Evolutionary conservation across 2,888 invertebrate species (phyloP).

Genomic region (Drosophila vallismaia): DNA sequence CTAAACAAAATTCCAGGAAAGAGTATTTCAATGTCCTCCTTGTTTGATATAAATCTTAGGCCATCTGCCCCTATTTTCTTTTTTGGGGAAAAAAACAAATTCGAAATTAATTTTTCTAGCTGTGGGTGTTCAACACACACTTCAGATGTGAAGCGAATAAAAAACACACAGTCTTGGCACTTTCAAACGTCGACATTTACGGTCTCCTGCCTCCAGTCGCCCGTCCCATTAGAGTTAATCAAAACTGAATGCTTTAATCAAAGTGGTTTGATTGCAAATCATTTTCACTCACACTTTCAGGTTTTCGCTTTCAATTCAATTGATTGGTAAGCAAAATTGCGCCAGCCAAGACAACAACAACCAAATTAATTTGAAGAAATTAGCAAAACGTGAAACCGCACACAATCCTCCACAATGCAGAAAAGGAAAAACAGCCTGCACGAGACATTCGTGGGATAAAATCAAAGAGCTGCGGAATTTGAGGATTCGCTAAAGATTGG

Average conservation of each 20-base stretch:
- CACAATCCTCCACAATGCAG: constrained; percentile 41
- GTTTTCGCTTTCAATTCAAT: constrained; percentile 74
- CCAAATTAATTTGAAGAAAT: constrained; percentile 62
- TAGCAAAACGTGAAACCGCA: constrained; percentile 66
- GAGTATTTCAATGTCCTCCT: neutral
- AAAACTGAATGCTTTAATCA: constrained; percentile 66
- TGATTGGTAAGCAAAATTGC: constrained; percentile 58
- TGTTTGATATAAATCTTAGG: constrained; percentile 19
- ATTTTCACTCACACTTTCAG: constrained; percentile 74
- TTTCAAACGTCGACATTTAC: constrained; percentile 19
- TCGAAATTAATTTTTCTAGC: constrained; percentile 46
- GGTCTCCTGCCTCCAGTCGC: constrained; percentile 15
- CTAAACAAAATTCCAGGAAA: neutral
- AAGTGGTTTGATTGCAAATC: constrained; percentile 65
- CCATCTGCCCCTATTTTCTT: constrained; percentile 25
- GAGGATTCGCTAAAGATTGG: constrained; percentile 17
- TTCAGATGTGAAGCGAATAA: constrained; percentile 16
- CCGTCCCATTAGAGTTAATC: constrained; percentile 64
- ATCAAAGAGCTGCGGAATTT: constrained; percentile 2
- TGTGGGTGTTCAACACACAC: constrained; percentile 54
- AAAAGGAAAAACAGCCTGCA: constrained; percentile 27
- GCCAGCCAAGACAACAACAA: constrained; percentile 34
- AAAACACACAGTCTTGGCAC: constrained; percentile 47
- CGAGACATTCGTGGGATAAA: constrained; percentile 41
- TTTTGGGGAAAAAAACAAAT: constrained; percentile 41